A percentile compares a stretch with the other conserved stretches of the same genome.
Conservation (phyloP, 2,888 invertebrate species). For the Macrosiphum euphorbiae region DNA sequence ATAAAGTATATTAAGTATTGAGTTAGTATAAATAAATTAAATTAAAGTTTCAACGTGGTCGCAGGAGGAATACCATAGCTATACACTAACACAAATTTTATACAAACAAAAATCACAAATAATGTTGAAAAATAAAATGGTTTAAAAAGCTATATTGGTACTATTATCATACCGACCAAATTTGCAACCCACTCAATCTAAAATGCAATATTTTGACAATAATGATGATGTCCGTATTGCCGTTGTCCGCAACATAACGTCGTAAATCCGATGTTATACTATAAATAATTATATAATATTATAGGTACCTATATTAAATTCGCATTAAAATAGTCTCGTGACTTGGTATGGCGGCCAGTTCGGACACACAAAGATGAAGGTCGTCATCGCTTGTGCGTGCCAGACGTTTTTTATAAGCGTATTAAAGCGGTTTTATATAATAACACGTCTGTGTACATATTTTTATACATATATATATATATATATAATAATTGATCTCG, state of each 20-base stretch:
- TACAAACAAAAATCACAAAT: neutral
- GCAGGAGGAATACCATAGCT: neutral
- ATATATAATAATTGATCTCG: conserved; percentile 1
- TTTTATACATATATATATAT: neutral
- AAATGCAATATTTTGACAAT: neutral
- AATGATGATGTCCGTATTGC: neutral
- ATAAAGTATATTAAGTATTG: neutral
- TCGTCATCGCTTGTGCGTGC: neutral
- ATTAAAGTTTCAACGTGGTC: neutral
- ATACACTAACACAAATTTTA: neutral
- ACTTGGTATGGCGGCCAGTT: neutral
- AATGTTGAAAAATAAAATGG: neutral
- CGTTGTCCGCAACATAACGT: neutral
- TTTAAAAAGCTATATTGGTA: neutral
- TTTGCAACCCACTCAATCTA: neutral
- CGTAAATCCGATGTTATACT: neutral
- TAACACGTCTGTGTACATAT: neutral
- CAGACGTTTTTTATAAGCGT: neutral
- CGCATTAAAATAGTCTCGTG: neutral
- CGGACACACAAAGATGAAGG: neutral
- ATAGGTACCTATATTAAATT: neutral
- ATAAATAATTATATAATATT: neutral
- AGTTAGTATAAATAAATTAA: neutral
- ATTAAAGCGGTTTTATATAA: neutral
- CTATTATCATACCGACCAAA: neutral